Evolutionary conservation across 2,888 invertebrate species (phyloP).

Genomic region (Lucinisca nassula): DNA sequence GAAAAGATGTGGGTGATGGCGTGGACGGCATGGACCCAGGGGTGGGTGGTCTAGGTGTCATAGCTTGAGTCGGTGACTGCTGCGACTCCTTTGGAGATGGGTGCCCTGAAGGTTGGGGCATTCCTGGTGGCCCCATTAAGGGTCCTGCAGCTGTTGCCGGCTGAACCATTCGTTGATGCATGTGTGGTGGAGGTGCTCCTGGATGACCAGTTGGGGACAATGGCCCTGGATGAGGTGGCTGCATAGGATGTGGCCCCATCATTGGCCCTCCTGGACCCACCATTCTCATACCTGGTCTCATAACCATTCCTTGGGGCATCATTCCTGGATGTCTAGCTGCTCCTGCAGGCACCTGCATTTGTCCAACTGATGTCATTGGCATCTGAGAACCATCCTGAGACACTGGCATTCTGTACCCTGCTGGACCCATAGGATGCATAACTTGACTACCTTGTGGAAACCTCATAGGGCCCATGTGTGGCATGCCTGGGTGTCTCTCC

Average conservation of each 20-base stretch:
- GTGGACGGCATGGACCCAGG: conserved; percentile 63
- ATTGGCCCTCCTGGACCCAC: conserved; percentile 44
- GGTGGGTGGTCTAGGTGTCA: conserved; percentile 55
- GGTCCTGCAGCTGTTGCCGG: conserved; percentile 44
- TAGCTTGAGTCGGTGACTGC: conserved; percentile 50
- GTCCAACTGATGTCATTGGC: conserved; percentile 52
- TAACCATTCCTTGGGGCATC: conserved; percentile 64
- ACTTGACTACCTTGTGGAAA: conserved; percentile 57
- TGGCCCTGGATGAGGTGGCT: conserved; percentile 56
- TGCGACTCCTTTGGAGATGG: conserved; percentile 32
- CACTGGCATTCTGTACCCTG: not conserved
- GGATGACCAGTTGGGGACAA: conserved; percentile 62
- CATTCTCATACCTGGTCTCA: conserved; percentile 59
- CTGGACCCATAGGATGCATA: conserved; percentile 52
- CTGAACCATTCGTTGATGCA: conserved; percentile 56
- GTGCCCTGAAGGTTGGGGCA: conserved; percentile 27
- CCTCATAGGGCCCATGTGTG: conserved; percentile 52
- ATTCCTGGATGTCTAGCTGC: conserved; percentile 58
- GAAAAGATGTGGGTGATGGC: conserved; percentile 60
- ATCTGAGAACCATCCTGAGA: conserved; percentile 51
- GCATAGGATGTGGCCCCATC: conserved; percentile 45
- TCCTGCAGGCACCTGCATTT: conserved; percentile 50
- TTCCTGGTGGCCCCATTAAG: conserved; percentile 66
- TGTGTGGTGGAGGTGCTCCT: conserved; percentile 50
- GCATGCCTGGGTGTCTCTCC: conserved; percentile 54